Percentiles rank a stretch among this genome's conserved stretches.
These are phyloP conservation scores for Acinonyx jubatus DNA, from an alignment of 2,113 vertebrate species.

Conservation along the genomic window DNA sequence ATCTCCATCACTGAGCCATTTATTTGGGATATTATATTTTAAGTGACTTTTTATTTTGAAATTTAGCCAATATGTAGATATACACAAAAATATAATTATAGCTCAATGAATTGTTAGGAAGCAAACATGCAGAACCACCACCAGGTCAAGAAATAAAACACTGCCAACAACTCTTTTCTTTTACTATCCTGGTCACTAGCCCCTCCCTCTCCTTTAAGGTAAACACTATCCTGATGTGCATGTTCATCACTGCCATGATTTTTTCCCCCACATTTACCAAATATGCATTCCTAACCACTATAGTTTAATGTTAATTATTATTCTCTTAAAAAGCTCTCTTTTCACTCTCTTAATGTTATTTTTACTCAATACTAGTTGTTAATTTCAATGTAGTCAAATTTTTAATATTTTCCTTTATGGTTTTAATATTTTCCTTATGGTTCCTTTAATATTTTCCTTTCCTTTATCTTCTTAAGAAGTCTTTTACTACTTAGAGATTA, in stretches of 20 bases:
- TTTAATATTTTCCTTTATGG: not conserved
- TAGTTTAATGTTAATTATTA: not conserved
- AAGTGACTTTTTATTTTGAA: not conserved
- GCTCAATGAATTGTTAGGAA: not conserved
- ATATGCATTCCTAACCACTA: not conserved
- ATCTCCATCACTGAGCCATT: not conserved
- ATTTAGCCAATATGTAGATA: not conserved
- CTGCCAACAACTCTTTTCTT: not conserved
- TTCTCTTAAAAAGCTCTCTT: not conserved
- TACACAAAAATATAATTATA: not conserved
- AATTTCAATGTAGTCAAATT: not conserved
- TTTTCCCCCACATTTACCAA: not conserved
- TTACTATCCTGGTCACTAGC: not conserved
- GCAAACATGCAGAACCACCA: not conserved
- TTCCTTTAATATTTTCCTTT: not conserved
- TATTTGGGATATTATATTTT: not conserved
- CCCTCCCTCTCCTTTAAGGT: too few species aligned
- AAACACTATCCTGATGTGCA: not conserved
- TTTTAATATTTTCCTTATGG: not conserved
- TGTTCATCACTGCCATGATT: not conserved
- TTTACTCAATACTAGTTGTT: not conserved
- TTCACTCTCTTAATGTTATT: not conserved
- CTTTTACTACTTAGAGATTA: not conserved
- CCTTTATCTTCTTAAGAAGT: not conserved
- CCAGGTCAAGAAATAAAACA: not conserved